Base-by-base conservation (phyloP, 92 coral and sea anemone species). In the Isaurus tuberculatus region DNA sequence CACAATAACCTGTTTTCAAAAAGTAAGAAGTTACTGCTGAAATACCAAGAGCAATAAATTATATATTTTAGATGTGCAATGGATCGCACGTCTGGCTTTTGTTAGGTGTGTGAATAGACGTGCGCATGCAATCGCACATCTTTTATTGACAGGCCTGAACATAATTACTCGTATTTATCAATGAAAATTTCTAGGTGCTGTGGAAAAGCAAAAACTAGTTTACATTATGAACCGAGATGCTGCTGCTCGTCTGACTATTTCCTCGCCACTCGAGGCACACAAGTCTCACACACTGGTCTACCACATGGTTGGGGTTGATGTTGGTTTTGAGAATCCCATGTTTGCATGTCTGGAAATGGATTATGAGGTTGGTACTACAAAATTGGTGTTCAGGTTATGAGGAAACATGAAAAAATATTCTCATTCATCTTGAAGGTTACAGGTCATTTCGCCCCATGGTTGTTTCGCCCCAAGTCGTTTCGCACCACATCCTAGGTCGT, bases 321-420 rank as follows among this genome's bases (percentile, higher is more conserved):
- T 92, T 10, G 99, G 99, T 49, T 96, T 96, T 92, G 99, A 96
- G 68, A 96, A 96, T 73, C 99, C 99, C 29, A 96, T 96, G 99
- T 96, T 96, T 91, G 99, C 99, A 19, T 96, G 99, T 69, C 87
- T 96, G 79, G 99, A 96, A 71, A 92, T 96, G 90, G 99, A 96
- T 73, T 96, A 96, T 75, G 99, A 96, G 95, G 99, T 96, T 30
- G 53, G 20, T 29, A 51, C 49, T 65, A 26, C n/a, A 55, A 55
- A 5, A 1, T 16, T 48, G 46, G 6, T 0, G 46, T 48, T 13
- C 15, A 16, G 3, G 3, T 16, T 48, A 2, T 48, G 0, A 48
- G 55, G 15, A 48, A 0, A 13, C 15, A 48, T 36, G 3, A 3
- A 36, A 36, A 36, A 36, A n/a, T n/a, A n/a, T n/a, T n/a, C n/a